Conservation (phyloP, 1,140 invertebrate species). For the roundworm (Caenorhabditis elegans) region WBcel235 BX284605.5:15776001-15776500, state of each 20-base stretch:
- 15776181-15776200: slow-evolving; percentile 23
- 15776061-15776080: background rate
- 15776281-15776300: too few species aligned
- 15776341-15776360: background rate
- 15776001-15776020: background rate
- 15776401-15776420: too few species aligned
- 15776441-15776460: too few species aligned
- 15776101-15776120: background rate
- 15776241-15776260: too few species aligned
- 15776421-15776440: too few species aligned
- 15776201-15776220: background rate
- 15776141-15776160: background rate
- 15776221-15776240: background rate
- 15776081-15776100: background rate
- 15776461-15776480: too few species aligned
- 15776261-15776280: too few species aligned
- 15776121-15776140: background rate
- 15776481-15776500: too few species aligned
- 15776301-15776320: too few species aligned
- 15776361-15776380: too few species aligned
- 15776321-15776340: background rate
- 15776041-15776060: background rate
- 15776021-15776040: background rate
- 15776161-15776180: background rate
- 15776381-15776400: too few species aligned